Evolutionary conservation across 1,140 invertebrate species (phyloP), one percentile per base, ranked within the genome.

Genomic region (Drosophila cardini): DNA sequence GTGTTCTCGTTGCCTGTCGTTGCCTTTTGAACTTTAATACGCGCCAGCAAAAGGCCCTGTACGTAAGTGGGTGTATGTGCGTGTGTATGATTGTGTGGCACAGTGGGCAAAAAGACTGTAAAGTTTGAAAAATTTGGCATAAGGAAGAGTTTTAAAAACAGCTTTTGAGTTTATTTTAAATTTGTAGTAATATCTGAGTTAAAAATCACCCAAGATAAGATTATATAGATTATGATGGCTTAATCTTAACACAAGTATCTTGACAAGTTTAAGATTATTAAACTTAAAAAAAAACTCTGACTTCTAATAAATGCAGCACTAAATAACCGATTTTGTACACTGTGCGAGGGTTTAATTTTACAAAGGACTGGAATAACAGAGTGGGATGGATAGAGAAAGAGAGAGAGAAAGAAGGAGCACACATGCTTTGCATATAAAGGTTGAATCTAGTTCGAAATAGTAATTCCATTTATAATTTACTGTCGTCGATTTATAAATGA

Each of bases 391-490:
- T 13, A 45, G 15, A 13, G n/a, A 15, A 10, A 21, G 26, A 34
- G 15, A 15, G 42, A 34, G 9, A 40, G 36, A 32, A 10, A 8
- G 16, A 16, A 10, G 43, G 6, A 0, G 32, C 36, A 50, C 42
- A 38, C 15, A 18, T 55, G 34, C 15, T 38, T 50, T 50, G 48
- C 48, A 50, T 32, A 13, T 8, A n/a, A 50, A 50, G 48, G 21
- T 50, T 50, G 48, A 7, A 52, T 26, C 48, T 21, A 52, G 48
- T 52, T 52, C n/a, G 55, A 43, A 46, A 77, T 67, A 71, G 81
- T 87, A 87, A 83, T 82, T 61, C 82, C 82, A 87, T 86, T 86
- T 82, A 86, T 86, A 86, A 86, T 86, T 86, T 87, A 86, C 76
- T 83, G 57, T 68, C 79, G 76, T 78, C 83, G 79, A 87, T 86